A percentile compares a stretch with the other conserved stretches of the same genome.
These are phyloP conservation scores for Tipula helvola DNA, from an alignment of 2,888 invertebrate genomes.

Conservation along the genomic window DNA sequence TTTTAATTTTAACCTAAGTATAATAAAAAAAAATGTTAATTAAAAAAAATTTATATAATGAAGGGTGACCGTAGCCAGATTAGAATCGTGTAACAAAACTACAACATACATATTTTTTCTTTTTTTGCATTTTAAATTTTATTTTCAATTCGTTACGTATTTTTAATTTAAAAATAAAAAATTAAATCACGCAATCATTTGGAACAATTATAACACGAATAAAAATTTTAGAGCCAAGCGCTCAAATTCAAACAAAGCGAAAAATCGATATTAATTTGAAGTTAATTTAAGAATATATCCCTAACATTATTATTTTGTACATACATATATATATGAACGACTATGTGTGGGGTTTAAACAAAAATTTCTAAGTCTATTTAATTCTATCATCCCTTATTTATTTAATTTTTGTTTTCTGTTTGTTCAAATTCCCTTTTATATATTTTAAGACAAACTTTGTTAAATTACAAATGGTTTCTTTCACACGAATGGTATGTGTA, in stretches of 20 bases:
- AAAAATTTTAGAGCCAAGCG: background rate
- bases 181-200: background rate
- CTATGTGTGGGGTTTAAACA: background rate
- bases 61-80: background rate
- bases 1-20: background rate
- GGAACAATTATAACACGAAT: background rate
- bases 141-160: background rate
- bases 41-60: background rate
- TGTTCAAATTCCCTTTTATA: background rate
- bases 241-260: background rate
- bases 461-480: constrained; percentile 9
- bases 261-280: background rate
- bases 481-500: background rate
- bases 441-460: background rate
- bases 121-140: background rate
- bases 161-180: background rate
- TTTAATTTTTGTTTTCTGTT: background rate
- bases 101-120: background rate
- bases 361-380: background rate
- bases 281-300: background rate
- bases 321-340: background rate
- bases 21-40: background rate
- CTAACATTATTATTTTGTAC: background rate
- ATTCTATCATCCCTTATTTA: background rate
- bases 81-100: background rate